These are phyloP conservation scores for Melanotaenia trifasciata DNA, from an alignment of 2,797 vertebrate species.

Conservation along the genomic window DNA sequence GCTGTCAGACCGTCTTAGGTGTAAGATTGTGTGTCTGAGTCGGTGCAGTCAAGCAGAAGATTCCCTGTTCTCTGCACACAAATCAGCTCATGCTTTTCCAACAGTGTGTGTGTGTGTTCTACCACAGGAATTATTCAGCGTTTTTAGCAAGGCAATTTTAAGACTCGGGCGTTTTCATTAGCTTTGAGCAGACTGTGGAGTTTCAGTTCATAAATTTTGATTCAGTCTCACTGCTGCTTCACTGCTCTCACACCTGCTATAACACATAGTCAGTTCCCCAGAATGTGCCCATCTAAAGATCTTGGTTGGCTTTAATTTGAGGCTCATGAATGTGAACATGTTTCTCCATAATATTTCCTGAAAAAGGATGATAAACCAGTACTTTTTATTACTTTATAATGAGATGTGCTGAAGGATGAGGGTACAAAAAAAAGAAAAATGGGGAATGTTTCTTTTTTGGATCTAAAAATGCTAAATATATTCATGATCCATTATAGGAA, in stretches of 20 bases:
- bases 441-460: neutral
- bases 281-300: conserved; percentile 2
- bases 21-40: conserved; percentile 5
- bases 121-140: conserved; percentile 49
- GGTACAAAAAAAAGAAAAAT: conserved; percentile 31
- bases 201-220: conserved; percentile 45
- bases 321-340: conserved; percentile 3
- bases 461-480: neutral
- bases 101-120: conserved; percentile 18
- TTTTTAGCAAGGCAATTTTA: conserved; percentile 52
- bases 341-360: neutral
- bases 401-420: neutral
- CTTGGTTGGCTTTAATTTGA: conserved; percentile 5
- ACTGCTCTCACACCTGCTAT: conserved; percentile 34
- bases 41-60: conserved; percentile 58
- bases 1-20: conserved; percentile 20
- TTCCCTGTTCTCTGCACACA: conserved; percentile 45
- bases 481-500: conserved; percentile 2
- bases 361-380: neutral
- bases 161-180: conserved; percentile 42
- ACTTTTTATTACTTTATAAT: neutral
- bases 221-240: conserved; percentile 44
- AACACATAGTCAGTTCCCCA: conserved; percentile 2
- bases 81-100: conserved; percentile 30
- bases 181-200: conserved; percentile 41